A percentile compares a stretch with the other conserved stretches of the same genome.
Conservation (phyloP, 2,797 vertebrate species). For the Paedocypris micromegethes region DNA sequence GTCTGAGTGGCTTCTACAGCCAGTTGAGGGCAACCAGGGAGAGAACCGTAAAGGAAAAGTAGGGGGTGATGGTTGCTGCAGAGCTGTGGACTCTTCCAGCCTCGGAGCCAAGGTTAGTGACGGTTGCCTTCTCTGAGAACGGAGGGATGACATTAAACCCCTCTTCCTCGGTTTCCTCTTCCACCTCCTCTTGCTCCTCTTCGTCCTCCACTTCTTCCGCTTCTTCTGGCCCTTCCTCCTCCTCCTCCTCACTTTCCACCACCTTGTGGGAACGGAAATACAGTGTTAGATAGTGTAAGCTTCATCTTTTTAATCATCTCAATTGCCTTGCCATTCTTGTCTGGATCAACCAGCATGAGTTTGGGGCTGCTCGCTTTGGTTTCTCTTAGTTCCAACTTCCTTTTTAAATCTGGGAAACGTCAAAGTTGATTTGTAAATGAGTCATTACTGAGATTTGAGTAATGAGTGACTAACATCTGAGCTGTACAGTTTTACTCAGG, state of each 20-base stretch:
- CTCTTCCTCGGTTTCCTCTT: slow-evolving; percentile 45
- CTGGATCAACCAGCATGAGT: not conserved
- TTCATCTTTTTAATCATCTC: not conserved
- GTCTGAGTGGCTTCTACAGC: slow-evolving; percentile 50
- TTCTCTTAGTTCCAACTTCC: too few relatives aligned
- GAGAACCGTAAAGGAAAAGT: slow-evolving; percentile 55
- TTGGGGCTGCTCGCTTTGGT: not conserved
- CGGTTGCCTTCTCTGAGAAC: slow-evolving; percentile 67
- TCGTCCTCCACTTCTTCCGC: slow-evolving; percentile 44
- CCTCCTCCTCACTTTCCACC: slow-evolving; percentile 62
- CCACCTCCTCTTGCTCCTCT: slow-evolving; percentile 46
- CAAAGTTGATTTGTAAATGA: not conserved
- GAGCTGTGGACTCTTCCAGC: slow-evolving; percentile 45
- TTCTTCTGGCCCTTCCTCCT: slow-evolving; percentile 40
- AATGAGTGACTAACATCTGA: not conserved
- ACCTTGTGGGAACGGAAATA: slow-evolving; percentile 54
- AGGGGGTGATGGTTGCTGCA: slow-evolving; percentile 40
- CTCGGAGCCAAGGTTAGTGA: slow-evolving; percentile 66
- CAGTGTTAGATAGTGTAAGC: not conserved
- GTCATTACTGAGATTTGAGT: not conserved
- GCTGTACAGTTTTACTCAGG: not conserved
- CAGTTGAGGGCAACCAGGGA: slow-evolving; percentile 56
- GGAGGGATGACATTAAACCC: slow-evolving; percentile 65
- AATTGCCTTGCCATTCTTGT: not conserved
- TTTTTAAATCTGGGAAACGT: not conserved